Conservation (phyloP, 30 jellyfish, hydroid and myxozoan genomes). For the Aurelia sp. region DNA sequence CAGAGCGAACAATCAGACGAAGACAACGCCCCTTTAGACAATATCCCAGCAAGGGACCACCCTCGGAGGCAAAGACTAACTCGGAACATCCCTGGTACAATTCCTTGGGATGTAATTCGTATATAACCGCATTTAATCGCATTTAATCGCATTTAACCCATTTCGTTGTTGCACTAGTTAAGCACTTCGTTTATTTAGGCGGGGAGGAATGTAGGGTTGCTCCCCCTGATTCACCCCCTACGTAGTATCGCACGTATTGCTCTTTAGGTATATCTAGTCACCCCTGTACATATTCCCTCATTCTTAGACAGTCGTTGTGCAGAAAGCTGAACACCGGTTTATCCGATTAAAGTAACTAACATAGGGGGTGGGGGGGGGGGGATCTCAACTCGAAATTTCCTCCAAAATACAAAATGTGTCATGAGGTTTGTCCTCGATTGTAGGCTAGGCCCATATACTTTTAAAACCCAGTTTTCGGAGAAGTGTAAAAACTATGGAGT, state of each 20-base stretch:
- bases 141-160: too few species aligned
- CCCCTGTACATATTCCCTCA: background rate
- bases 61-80: slow-evolving; percentile 4
- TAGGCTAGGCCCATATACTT: too few species aligned
- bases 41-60: background rate
- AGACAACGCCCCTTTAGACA: background rate
- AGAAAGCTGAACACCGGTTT: background rate
- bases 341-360: too few species aligned
- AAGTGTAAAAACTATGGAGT: too few species aligned
- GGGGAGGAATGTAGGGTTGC: slow-evolving; percentile 31
- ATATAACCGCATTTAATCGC: too few species aligned
- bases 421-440: too few species aligned
- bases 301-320: slow-evolving; percentile 4
- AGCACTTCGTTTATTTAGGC: background rate
- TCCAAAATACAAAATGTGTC: too few species aligned
- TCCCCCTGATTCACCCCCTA: background rate
- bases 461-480: too few species aligned
- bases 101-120: background rate
- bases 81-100: background rate
- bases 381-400: too few species aligned
- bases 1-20: background rate
- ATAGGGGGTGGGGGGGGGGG: too few species aligned
- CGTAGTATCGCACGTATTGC: background rate
- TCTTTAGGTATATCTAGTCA: background rate
- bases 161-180: background rate